Percentiles rank a stretch among this genome's conserved stretches.
Evolutionary conservation across 2,888 invertebrate species (phyloP).

Genomic region (Acanthosepion esculentum): DNA sequence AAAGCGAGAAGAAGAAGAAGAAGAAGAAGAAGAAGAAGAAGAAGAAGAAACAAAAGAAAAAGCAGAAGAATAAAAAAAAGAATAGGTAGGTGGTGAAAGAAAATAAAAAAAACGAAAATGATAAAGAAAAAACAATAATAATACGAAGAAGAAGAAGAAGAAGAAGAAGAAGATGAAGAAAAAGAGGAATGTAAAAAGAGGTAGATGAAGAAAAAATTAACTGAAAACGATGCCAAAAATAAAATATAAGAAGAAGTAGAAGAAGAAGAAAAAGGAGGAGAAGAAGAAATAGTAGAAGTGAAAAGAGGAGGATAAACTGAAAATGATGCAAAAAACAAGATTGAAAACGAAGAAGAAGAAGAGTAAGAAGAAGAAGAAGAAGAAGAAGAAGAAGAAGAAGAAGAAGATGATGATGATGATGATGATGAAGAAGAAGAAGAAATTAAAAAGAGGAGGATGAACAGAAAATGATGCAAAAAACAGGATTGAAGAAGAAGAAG

Average conservation of each 20-base stretch:
- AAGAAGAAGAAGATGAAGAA: background rate
- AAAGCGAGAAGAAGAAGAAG: background rate
- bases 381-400: background rate
- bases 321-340: background rate
- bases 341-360: too few species aligned
- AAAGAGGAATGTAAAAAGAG: too few species aligned
- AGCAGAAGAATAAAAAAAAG: background rate
- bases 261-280: background rate
- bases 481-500: too few species aligned
- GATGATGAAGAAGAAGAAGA: background rate
- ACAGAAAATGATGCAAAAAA: too few species aligned
- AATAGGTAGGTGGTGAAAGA: background rate
- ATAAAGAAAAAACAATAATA: too few species aligned
- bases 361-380: too few species aligned
- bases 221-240: fast-evolving
- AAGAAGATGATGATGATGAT: too few species aligned
- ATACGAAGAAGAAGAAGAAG: background rate
- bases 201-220: too few species aligned
- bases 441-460: too few species aligned
- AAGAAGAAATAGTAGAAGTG: background rate
- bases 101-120: background rate
- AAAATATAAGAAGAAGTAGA: background rate
- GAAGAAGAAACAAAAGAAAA: background rate
- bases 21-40: background rate
- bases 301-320: background rate